Evolutionary conservation across 92 coral and sea anemone species (phyloP).

Genomic region (Montipora capitata): DNA sequence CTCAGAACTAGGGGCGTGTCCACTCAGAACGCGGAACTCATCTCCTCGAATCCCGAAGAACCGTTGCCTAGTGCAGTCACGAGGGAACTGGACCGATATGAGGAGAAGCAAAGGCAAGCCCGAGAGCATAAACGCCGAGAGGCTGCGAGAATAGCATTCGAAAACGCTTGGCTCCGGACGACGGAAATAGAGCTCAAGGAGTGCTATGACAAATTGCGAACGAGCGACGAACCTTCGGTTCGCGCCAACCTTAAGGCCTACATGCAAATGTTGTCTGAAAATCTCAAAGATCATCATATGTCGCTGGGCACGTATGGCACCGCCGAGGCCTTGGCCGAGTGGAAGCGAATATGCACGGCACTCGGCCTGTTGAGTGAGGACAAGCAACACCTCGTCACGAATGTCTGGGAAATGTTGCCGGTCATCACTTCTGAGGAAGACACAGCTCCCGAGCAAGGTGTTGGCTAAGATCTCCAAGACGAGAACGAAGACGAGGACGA

Average conservation of each 20-base stretch:
- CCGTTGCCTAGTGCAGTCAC: too few species aligned
- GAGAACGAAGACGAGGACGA: too few species aligned
- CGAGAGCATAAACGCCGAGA: not conserved
- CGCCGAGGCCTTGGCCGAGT: not conserved
- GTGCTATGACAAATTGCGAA: not conserved
- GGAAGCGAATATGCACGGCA: too few species aligned
- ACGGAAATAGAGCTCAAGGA: not conserved
- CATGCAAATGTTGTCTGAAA: not conserved
- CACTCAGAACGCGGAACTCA: too few species aligned
- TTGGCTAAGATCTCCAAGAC: too few species aligned
- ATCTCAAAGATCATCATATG: not conserved
- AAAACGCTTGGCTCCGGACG: not conserved
- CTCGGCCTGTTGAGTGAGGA: not conserved
- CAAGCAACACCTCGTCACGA: not conserved
- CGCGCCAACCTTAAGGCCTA: not conserved
- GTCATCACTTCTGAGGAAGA: not conserved
- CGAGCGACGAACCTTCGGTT: not conserved
- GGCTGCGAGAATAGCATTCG: not conserved
- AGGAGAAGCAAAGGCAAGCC: not conserved
- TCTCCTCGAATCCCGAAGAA: too few species aligned
- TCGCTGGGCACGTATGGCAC: not conserved
- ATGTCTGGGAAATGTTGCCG: not conserved
- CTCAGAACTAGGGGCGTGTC: too few species aligned
- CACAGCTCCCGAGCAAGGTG: not conserved
- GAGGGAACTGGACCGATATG: not conserved